Evolutionary conservation across 2,113 vertebrate species (phyloP), one percentile per base, ranked within the genome.

Genomic region (Piprites chloris): DNA sequence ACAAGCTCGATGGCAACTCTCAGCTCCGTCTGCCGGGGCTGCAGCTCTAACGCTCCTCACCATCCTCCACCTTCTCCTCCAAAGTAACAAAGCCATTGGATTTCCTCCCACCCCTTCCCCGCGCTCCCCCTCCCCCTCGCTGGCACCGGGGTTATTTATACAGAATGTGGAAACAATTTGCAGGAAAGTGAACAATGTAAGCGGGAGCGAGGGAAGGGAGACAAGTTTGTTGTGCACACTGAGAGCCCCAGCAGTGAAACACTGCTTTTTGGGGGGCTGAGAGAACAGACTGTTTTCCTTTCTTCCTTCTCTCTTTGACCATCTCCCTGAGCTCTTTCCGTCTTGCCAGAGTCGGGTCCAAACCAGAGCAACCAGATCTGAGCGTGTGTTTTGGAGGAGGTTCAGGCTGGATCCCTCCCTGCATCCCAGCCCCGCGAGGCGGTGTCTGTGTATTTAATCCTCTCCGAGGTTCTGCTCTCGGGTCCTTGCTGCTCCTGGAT

Each of bases 151-250:
- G 69, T 87, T 96, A 95, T 96, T 97, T 92, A 88, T 88, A 91
- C 81, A 95, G 96, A 97, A 95, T 91, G 84, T 95, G 96, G 95
- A 96, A 96, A 92, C 93, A 89, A 93, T 96, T 96, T 97, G 94
- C 56, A 96, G 90, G 83, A 68, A 89, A 89, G 93, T 32, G 92
- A 94, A 91, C 81, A 86, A 74, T 81, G 52, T 89, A 77, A 89
- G 28, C 55, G 44, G 20, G 87, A 94, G 80, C 27, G 55, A 93
- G 46, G 50, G 63, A 76, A 95, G 73, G 76, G 84, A 95, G 95
- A 46, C 47, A 8, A 87, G 77, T 56, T 90, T 16, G 49, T 41
- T 68, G 93, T 13, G 69, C 28, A 0, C 2, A 1, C 87, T 46
- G 44, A 50, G 37, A 69, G 78, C 59, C 90, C 55, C 73, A 18